A percentile compares a stretch with the other conserved stretches of the same genome.
Conservation (phyloP, 2,888 invertebrate species). For the Polydesmus complanatus region DNA sequence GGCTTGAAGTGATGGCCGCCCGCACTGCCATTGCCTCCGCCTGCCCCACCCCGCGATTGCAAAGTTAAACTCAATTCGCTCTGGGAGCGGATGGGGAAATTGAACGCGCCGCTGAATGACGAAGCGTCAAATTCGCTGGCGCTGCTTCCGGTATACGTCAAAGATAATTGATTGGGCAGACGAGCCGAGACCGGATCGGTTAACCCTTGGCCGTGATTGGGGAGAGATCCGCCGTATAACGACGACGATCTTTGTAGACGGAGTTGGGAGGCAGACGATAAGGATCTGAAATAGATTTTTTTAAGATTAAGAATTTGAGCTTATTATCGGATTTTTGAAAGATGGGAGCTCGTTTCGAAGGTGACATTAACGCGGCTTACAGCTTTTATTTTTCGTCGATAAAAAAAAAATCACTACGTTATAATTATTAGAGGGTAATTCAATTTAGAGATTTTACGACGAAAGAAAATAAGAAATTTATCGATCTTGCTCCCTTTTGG, state of each 20-base stretch:
- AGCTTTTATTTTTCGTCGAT: not conserved
- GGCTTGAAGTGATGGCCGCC: constrained; percentile 15
- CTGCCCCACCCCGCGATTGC: not conserved
- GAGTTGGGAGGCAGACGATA: constrained; percentile 19
- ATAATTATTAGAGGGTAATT: no score
- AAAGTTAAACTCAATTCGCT: constrained; percentile 14
- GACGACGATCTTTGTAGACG: constrained; percentile 13
- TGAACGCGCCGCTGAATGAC: constrained; percentile 10
- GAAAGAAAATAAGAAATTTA: no score
- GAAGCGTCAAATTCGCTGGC: constrained; percentile 17
- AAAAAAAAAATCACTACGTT: no score
- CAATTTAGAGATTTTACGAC: no score
- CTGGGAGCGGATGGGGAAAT: constrained; percentile 17
- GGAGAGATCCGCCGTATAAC: constrained; percentile 17
- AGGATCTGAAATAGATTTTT: constrained; percentile 12
- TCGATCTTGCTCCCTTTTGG: no score
- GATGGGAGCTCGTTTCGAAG: no score
- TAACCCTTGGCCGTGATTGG: constrained; percentile 11
- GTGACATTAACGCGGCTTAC: no score
- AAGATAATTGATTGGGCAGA: not conserved
- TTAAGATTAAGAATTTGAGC: no score
- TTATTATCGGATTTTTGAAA: no score
- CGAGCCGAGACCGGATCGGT: constrained; percentile 2
- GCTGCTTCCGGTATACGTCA: constrained; percentile 7
- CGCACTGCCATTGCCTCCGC: constrained; percentile 5